A percentile compares a stretch with the other conserved stretches of the same genome.
These are phyloP conservation scores for Eupeodes latifasciatus DNA, from an alignment of 2,888 invertebrate species.

Conservation along the genomic window DNA sequence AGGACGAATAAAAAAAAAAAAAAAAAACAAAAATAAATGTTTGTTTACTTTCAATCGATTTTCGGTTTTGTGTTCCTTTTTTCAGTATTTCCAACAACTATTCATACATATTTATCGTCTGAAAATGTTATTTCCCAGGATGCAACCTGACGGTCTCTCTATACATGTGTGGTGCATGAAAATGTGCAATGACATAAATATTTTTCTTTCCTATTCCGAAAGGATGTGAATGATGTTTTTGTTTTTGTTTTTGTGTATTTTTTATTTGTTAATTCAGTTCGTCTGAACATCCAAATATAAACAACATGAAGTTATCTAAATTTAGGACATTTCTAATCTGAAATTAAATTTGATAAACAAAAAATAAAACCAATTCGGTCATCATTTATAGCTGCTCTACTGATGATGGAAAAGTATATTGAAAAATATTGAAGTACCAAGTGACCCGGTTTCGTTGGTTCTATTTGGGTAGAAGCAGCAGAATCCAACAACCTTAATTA, in stretches of 20 bases:
- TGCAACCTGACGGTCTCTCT: slow-evolving; percentile 53
- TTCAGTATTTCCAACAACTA: not conserved
- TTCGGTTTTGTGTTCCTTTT: slow-evolving; percentile 24
- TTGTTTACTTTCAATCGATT: slow-evolving; percentile 75
- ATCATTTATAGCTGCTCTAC: not conserved
- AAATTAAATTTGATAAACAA: slow-evolving; percentile 41
- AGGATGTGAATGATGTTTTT: slow-evolving; percentile 5
- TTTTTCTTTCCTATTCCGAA: slow-evolving; percentile 17
- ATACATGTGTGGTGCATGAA: slow-evolving; percentile 24
- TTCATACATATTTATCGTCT: slow-evolving; percentile 68
- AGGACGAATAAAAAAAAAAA: slow-evolving; percentile 25
- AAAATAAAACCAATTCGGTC: not conserved
- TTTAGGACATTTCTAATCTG: slow-evolving; percentile 56
- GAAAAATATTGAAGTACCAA: not conserved
- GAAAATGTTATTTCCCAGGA: slow-evolving; percentile 67
- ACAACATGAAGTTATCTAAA: slow-evolving; percentile 45
- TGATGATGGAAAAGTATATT: not conserved
- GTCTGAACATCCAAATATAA: slow-evolving; percentile 10
- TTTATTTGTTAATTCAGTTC: not conserved
- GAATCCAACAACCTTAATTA: slow-evolving; percentile 45
- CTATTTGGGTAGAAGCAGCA: not conserved
- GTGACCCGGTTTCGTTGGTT: slow-evolving; percentile 13
- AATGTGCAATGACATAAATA: slow-evolving; percentile 58
- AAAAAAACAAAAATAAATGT: slow-evolving; percentile 31
- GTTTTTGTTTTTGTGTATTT: slow-evolving; percentile 1